phyloP scores from a whole-genome alignment of 35 echinoderm and acorn worm species.

The Apostichopus japonicus region DNA sequence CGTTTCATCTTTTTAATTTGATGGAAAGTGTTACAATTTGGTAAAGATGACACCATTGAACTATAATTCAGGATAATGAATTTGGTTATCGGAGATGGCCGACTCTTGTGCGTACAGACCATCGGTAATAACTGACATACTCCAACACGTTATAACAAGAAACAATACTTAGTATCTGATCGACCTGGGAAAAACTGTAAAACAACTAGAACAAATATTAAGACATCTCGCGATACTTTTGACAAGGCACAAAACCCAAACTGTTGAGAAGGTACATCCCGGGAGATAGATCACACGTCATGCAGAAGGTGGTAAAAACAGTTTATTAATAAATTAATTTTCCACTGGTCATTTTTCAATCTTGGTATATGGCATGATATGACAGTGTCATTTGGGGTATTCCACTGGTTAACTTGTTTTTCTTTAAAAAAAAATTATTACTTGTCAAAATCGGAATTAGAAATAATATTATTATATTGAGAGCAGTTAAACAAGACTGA shows the following conservation, averaged over 20 bases:
- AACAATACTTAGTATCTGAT: not conserved
- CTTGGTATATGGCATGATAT: not conserved
- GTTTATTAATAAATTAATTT: conserved; percentile 7
- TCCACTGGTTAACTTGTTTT: too few relatives aligned
- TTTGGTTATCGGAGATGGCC: not conserved
- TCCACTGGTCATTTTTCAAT: not conserved
- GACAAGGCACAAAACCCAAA: not conserved
- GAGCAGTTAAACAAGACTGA: too few relatives aligned
- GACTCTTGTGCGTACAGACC: not conserved
- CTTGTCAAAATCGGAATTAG: too few relatives aligned
- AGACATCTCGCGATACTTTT: not conserved
- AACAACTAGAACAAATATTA: conserved; percentile 13
- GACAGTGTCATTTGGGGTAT: not conserved
- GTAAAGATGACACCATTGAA: not conserved
- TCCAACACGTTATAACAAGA: not conserved
- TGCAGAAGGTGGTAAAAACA: not conserved
- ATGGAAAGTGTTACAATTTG: not conserved
- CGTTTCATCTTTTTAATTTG: too few relatives aligned
- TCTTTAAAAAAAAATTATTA: too few relatives aligned
- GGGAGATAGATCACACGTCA: not conserved
- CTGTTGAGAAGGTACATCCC: conserved; percentile 1
- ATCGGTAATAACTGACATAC: not conserved
- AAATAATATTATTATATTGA: too few relatives aligned
- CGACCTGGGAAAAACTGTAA: conserved; percentile 4
- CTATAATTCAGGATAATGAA: not conserved